A percentile compares a stretch with the other conserved stretches of the same genome.
phyloP scores from a whole-genome alignment of 2,113 vertebrate genomes.

The Phaethornis superciliosus region DNA sequence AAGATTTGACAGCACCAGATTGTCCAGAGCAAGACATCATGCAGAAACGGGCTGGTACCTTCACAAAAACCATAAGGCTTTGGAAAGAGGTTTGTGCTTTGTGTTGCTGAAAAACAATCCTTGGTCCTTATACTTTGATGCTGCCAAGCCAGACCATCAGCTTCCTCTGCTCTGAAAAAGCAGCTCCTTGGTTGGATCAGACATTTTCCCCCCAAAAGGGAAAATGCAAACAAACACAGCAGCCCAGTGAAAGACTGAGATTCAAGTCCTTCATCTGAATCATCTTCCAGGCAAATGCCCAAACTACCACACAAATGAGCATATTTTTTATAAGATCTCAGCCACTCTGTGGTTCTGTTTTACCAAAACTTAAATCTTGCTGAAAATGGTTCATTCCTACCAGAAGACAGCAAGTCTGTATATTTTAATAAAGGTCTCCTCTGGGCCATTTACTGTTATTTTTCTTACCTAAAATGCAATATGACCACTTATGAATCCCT shows the following conservation, averaged over 20 bases:
- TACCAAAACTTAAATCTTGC: not conserved
- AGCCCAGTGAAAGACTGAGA: not conserved
- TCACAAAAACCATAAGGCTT: not conserved
- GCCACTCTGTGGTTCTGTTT: not conserved
- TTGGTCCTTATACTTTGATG: not conserved
- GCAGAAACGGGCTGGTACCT: not conserved
- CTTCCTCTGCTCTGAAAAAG: not conserved
- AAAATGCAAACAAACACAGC: not conserved
- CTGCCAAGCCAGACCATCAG: not conserved
- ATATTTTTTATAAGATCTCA: not conserved
- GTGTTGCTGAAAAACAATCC: not conserved
- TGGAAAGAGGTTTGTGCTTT: not conserved
- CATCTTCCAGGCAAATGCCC: not conserved
- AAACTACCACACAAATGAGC: not conserved
- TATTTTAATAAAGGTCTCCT: not conserved
- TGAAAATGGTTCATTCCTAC: not conserved
- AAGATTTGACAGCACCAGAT: not conserved
- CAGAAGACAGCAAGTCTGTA: not conserved
- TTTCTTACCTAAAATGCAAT: not conserved
- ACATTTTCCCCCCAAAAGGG: not conserved
- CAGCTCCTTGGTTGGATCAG: not conserved
- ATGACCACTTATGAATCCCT: accelerated
- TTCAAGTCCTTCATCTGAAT: not conserved
- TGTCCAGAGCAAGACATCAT: not conserved
- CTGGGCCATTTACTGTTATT: not conserved